These are phyloP conservation scores for Blomia tropicalis DNA, from an alignment of 2,888 invertebrate species.

Conservation along the genomic window DNA sequence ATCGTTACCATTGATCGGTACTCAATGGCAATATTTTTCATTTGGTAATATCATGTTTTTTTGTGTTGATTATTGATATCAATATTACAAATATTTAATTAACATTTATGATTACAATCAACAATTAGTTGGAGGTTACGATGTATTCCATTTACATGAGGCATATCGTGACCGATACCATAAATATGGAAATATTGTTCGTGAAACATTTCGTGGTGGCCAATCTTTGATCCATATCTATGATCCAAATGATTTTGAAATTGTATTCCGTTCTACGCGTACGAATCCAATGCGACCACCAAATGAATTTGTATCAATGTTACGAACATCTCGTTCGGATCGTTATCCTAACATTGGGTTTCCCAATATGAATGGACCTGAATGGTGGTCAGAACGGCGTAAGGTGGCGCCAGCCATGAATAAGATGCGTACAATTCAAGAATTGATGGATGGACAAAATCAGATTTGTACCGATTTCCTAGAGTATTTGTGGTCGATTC, in stretches of 20 bases:
- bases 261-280: conserved; percentile 31
- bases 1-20: conserved; percentile 32
- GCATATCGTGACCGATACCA: conserved; percentile 31
- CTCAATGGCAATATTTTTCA: conserved; percentile 31
- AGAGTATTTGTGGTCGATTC: conserved; percentile 18
- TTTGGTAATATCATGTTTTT: conserved; percentile 24
- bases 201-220: conserved; percentile 31
- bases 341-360: conserved; percentile 30
- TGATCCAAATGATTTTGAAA: conserved; percentile 31
- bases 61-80: neutral
- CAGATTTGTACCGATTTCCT: conserved; percentile 30
- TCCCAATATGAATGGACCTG: conserved; percentile 30
- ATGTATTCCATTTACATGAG: conserved; percentile 30
- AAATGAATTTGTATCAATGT: conserved; percentile 31
- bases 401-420: conserved; percentile 29
- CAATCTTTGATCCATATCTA: conserved; percentile 31
- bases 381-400: conserved; percentile 31
- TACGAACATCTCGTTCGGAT: conserved; percentile 29
- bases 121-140: conserved; percentile 29
- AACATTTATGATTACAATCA: too few species aligned
- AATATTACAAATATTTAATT: neutral
- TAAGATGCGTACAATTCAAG: conserved; percentile 25
- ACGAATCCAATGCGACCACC: conserved; percentile 30
- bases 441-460: conserved; percentile 27
- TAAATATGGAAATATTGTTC: conserved; percentile 31